phyloP scores from a whole-genome alignment of 2,113 vertebrate genomes.

The Symphodus melops region DNA sequence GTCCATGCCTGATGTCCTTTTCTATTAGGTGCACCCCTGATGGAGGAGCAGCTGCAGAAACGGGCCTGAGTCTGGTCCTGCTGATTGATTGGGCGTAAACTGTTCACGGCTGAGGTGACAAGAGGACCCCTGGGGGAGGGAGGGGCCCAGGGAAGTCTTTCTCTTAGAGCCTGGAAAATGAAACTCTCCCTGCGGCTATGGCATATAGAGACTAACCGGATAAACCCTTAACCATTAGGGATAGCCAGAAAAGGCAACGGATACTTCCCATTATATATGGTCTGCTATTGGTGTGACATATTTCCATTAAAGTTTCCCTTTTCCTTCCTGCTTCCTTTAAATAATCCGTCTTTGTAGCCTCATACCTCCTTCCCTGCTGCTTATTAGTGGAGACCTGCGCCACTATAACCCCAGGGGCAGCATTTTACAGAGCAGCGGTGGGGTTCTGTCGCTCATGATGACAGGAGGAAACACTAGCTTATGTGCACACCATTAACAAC shows the following conservation, averaged over 20 bases:
- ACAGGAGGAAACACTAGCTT: constrained; percentile 9
- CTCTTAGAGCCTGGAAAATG: constrained; percentile 45
- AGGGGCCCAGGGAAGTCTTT: constrained; percentile 42
- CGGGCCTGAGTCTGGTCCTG: constrained; percentile 43
- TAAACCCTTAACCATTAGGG: constrained; percentile 33
- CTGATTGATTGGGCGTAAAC: constrained; percentile 80
- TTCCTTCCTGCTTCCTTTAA: neutral
- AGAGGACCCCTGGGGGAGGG: constrained; percentile 62
- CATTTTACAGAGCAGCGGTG: constrained; percentile 26
- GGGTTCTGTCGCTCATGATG: constrained; percentile 30
- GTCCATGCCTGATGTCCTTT: constrained; percentile 35
- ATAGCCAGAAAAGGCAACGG: constrained; percentile 21
- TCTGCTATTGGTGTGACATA: constrained; percentile 20
- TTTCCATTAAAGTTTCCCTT: constrained; percentile 32
- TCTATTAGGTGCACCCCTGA: constrained; percentile 64
- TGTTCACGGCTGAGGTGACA: constrained; percentile 76
- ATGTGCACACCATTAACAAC: neutral
- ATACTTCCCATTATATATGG: constrained; percentile 9
- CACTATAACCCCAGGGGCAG: constrained; percentile 1
- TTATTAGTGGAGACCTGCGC: constrained; percentile 45
- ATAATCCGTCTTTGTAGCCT: constrained; percentile 11
- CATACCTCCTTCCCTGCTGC: neutral
- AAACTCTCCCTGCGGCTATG: constrained; percentile 37
- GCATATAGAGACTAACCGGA: constrained; percentile 32
- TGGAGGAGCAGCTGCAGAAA: constrained; percentile 75